Conservation (phyloP, 2,797 vertebrate genomes). For the Trichosurus vulpecula region DNA sequence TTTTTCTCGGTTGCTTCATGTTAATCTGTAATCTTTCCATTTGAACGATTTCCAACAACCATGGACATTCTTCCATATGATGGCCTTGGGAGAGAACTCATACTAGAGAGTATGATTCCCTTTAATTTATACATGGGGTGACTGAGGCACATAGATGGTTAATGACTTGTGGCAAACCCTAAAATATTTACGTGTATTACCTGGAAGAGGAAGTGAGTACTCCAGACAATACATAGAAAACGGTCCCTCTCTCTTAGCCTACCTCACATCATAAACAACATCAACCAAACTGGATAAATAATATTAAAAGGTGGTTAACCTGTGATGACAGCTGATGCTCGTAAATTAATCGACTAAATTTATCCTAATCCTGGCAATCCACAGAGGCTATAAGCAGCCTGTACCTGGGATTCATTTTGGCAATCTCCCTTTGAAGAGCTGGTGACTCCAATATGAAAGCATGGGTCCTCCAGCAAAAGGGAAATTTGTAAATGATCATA, state of each 20-base stretch:
- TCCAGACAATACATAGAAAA: not conserved
- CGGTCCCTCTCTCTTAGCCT: not conserved
- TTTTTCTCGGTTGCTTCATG: not conserved
- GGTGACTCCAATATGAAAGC: not conserved
- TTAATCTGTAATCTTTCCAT: slow-evolving; percentile 28
- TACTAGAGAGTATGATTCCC: not conserved
- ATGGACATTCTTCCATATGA: not conserved
- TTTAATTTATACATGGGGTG: not conserved
- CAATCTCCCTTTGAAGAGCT: not conserved
- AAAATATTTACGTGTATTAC: not conserved
- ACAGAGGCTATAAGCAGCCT: not conserved
- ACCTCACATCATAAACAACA: not conserved
- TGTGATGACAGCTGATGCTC: not conserved
- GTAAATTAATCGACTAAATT: slow-evolving; percentile 14
- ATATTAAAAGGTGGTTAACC: not conserved
- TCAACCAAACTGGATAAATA: slow-evolving; percentile 30
- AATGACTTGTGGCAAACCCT: not conserved
- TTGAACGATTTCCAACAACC: slow-evolving; percentile 32
- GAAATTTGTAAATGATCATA: not conserved
- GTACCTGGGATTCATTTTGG: not conserved
- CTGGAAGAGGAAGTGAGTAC: slow-evolving; percentile 5
- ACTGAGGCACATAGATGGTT: not conserved
- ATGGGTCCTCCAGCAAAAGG: not conserved
- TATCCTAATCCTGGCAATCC: not conserved
- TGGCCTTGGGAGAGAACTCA: not conserved